Evolutionary conservation across 1,140 invertebrate genomes (phyloP).

Genomic region (Pomacea maculata): DNA sequence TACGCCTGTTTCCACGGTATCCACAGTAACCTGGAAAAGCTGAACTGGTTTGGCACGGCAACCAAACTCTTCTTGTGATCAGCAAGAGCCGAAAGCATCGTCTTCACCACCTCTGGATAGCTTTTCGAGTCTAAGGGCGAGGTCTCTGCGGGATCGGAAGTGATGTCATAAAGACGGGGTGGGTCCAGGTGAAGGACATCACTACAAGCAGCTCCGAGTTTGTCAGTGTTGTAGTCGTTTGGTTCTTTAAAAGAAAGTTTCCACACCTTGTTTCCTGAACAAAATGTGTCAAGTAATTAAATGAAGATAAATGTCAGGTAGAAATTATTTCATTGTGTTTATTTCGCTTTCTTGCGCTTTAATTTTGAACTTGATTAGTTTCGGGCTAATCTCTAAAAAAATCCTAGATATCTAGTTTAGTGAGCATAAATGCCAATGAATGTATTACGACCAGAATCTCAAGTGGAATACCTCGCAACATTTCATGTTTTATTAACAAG

Average conservation of each 20-base stretch:
- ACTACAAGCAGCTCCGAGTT: no score
- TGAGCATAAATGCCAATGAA: background rate
- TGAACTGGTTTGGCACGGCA: constrained; percentile 43
- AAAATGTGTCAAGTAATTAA: no score
- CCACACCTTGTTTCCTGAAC: no score
- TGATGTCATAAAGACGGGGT: constrained; percentile 40
- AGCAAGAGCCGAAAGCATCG: constrained; percentile 29
- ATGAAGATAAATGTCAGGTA: no score
- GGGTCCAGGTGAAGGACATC: no score
- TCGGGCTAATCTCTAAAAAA: background rate
- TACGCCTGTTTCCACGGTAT: constrained; percentile 58
- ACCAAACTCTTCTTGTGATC: constrained; percentile 18
- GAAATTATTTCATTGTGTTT: background rate
- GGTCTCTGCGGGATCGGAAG: constrained; percentile 40
- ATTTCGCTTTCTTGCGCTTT: background rate
- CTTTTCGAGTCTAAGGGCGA: constrained; percentile 26
- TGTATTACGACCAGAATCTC: background rate
- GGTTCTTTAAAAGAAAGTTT: no score
- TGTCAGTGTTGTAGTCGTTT: no score
- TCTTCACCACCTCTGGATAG: constrained; percentile 29
- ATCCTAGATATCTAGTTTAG: background rate
- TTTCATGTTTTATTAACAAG: background rate
- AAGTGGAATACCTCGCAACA: background rate
- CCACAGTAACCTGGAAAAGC: constrained; percentile 46
- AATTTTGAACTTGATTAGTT: background rate